phyloP scores from a whole-genome alignment of 1,140 invertebrate species.

The Drosophila novamexicana region DNA sequence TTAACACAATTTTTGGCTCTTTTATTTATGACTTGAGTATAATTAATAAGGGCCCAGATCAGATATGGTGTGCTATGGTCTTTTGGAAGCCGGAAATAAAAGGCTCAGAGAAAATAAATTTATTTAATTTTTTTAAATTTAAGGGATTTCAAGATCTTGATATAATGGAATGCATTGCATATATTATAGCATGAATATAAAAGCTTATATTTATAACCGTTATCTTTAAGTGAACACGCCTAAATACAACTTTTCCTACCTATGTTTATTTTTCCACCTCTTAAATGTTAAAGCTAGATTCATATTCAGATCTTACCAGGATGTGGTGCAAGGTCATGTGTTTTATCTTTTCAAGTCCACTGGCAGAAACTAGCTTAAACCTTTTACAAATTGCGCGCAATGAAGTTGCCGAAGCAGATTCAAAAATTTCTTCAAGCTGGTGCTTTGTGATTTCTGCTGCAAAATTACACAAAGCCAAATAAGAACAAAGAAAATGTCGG shows the following conservation, averaged over 20 bases:
- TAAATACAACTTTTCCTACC: no score
- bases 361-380: slow-evolving; percentile 37
- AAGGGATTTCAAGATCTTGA: background rate
- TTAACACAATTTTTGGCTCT: slow-evolving; percentile 45
- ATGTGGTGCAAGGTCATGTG: no score
- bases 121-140: no score
- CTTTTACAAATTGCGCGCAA: slow-evolving; percentile 28
- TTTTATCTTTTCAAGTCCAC: background rate
- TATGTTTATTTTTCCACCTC: no score
- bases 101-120: no score
- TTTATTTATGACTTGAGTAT: slow-evolving; percentile 13
- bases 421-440: slow-evolving; percentile 42
- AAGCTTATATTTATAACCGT: no score
- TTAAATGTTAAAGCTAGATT: no score
- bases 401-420: slow-evolving; percentile 3
- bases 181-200: no score
- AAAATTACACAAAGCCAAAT: slow-evolving; percentile 70
- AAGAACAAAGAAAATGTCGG: slow-evolving; percentile 68
- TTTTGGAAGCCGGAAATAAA: background rate
- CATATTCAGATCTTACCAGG: no score
- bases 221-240: no score
- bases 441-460: slow-evolving; percentile 51
- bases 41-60: slow-evolving; percentile 36
- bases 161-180: no score
- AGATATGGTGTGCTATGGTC: background rate